Base-by-base conservation (phyloP, 2,113 vertebrate genomes). In the Potamarius usumacintae region DNA sequence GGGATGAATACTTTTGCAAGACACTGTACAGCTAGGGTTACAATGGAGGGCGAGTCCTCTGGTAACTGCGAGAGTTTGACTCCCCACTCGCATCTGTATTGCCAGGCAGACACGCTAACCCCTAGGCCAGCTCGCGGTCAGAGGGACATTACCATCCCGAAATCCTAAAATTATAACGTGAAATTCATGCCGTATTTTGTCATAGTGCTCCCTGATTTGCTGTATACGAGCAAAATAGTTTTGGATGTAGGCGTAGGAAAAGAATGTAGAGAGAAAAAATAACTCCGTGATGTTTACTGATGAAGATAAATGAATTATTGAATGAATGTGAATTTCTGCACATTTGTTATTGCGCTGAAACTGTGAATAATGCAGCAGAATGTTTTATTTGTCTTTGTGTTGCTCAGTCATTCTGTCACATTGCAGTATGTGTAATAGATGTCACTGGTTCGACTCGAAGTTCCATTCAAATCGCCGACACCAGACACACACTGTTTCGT, bases 361-460 rank as follows among this genome's bases (percentile, higher is more conserved):
- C 42, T 15, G 48, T 83, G 62, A 83, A 83, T 83, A 67, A 83
- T 83, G 48, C 63, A 50, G 48, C 48, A 27, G 48, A 67, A 83
- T 67, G 82, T n/a, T n/a, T n/a, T n/a, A n/a, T n/a, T n/a, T n/a
- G n/a, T n/a, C n/a, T n/a, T n/a, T 52, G 34, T 78, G 58, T 42
- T 86, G 77, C 42, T 79, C 60, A 80, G 63, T 53, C 27, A 34
- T 77, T 79, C 76, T 80, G 85, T 30, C 76, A 67, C 76, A 18
- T 30, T n/a, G 7, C 76, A 86, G 62, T n/a, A 83, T 53, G 62
- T 67, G 82, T 82, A 30, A 82, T 83, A 67, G 82, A 83, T 67
- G 82, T 83, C 82, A 83, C 25, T 7, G 81, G 81, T 82, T 82
- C 48, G 58, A 82, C 60, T 65, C 80, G 1, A 20, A 82, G 58